phyloP scores from a whole-genome alignment of 2,113 vertebrate genomes.

The Elaphurus davidianus region DNA sequence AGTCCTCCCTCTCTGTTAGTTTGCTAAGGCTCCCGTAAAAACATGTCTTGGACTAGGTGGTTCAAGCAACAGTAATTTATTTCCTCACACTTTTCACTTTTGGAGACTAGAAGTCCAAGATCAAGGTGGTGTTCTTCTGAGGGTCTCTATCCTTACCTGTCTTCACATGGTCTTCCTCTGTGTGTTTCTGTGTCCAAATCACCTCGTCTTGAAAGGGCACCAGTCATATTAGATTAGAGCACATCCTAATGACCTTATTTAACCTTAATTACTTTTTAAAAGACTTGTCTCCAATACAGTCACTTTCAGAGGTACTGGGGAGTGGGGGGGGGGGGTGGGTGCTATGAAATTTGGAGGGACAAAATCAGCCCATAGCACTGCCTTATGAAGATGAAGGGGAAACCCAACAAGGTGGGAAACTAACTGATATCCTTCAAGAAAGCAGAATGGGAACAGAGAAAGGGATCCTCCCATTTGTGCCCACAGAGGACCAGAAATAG shows the following conservation, averaged over 20 bases:
- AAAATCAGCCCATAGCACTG: not conserved
- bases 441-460: not conserved
- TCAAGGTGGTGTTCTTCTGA: not conserved
- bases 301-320: not conserved
- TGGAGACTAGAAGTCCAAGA: not conserved
- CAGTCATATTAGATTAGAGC: not conserved
- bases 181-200: not conserved
- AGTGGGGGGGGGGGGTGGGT: rapidly evolving
- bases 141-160: not conserved
- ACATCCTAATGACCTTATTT: not conserved
- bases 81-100: not conserved
- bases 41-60: not conserved
- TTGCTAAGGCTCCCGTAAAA: not conserved
- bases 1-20: not conserved
- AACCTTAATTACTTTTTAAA: not conserved
- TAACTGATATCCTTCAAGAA: not conserved
- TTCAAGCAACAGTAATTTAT: not conserved
- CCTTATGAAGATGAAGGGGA: not conserved
- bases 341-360: not conserved
- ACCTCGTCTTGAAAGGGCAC: not conserved
- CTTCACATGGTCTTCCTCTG: not conserved
- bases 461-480: not conserved
- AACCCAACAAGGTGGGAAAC: not conserved
- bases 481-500: not conserved
- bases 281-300: not conserved